These are phyloP conservation scores for Eurypyga helias DNA, from an alignment of 2,113 vertebrate genomes.

Conservation along the genomic window DNA sequence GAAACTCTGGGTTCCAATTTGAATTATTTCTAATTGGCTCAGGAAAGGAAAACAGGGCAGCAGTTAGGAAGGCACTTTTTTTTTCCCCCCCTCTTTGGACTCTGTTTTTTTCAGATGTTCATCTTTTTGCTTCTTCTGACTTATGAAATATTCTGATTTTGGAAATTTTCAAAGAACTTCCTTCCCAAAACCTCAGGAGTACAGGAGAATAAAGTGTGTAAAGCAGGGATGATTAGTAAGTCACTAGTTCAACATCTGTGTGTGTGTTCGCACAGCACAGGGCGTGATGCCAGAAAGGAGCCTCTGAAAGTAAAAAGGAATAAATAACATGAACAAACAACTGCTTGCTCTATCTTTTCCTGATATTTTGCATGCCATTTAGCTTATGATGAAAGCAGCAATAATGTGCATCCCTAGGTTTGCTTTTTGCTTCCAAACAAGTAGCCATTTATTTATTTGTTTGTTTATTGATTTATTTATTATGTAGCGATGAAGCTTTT, in stretches of 20 bases:
- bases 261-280: not conserved
- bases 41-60: not conserved
- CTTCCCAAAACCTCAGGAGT: not conserved
- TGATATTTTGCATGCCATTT: constrained; percentile 69
- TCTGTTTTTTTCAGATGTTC: not conserved
- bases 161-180: not conserved
- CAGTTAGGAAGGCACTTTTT: not conserved
- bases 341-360: constrained; percentile 72
- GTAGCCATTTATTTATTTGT: constrained; percentile 8
- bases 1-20: not conserved
- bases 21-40: not conserved
- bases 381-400: constrained; percentile 68
- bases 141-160: too few relatives aligned
- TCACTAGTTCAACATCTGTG: not conserved
- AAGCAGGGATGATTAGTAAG: too few relatives aligned
- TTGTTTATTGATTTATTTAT: constrained; percentile 10
- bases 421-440: constrained; percentile 59
- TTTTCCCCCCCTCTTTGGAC: not conserved
- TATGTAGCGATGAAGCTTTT: constrained; percentile 27
- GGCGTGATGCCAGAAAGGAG: not conserved
- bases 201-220: too few relatives aligned
- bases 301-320: constrained; percentile 22
- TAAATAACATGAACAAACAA: constrained; percentile 53
- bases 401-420: constrained; percentile 62
- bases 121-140: not conserved